Evolutionary conservation across 2,113 vertebrate species (phyloP).

Genomic region (Scartelaos histophorus): DNA sequence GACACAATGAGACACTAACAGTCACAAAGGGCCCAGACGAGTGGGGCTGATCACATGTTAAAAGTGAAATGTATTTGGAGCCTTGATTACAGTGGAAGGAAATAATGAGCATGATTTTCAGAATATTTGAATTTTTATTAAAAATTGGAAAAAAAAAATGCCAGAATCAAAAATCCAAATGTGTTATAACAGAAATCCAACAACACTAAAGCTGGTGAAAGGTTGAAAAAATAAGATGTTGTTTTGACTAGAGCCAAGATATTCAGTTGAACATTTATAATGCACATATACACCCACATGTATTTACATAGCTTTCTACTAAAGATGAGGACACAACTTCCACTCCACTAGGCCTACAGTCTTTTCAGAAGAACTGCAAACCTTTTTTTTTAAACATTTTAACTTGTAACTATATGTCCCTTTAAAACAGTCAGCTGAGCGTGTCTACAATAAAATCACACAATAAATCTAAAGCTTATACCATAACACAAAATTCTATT

Average conservation of each 20-base stretch:
- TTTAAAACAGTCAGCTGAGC: too few relatives aligned
- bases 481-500: too few relatives aligned
- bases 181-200: not conserved
- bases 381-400: too few relatives aligned
- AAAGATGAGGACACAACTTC: not conserved
- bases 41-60: not conserved
- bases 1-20: not conserved
- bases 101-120: conserved; percentile 3
- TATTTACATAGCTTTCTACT: not conserved
- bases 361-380: too few relatives aligned
- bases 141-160: not conserved
- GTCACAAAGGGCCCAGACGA: conserved; percentile 1
- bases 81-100: conserved; percentile 1
- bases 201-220: not conserved
- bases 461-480: too few relatives aligned
- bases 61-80: not conserved
- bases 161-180: not conserved
- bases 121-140: conserved; percentile 1
- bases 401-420: too few relatives aligned
- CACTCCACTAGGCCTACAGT: too few relatives aligned
- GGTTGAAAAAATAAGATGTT: not conserved
- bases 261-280: not conserved
- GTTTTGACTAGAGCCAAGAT: too few relatives aligned
- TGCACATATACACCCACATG: not conserved
- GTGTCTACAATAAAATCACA: too few relatives aligned